These are phyloP conservation scores for Botrylloides violaceus DNA, from an alignment of 23 tunicate genomes.

Conservation along the genomic window DNA sequence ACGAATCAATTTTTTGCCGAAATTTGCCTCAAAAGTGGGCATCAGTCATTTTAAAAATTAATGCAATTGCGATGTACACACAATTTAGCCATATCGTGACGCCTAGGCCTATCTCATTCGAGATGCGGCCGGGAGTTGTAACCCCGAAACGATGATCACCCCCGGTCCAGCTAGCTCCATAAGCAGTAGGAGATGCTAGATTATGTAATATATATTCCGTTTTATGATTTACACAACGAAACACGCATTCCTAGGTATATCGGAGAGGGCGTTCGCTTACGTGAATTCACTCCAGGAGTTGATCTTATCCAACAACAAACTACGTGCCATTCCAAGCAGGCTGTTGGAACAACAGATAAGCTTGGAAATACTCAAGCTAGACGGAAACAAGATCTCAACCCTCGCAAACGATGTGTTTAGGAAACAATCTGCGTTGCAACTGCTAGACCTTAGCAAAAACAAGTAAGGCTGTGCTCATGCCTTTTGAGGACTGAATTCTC, in stretches of 20 bases:
- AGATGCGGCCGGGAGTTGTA: no score
- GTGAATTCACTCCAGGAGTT: conserved; percentile 40
- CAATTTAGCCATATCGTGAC: no score
- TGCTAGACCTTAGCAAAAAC: conserved; percentile 55
- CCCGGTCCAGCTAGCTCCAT: no score
- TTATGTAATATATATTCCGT: not conserved
- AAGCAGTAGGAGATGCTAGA: no score
- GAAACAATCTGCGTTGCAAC: conserved; percentile 9
- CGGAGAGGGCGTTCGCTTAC: conserved; percentile 30
- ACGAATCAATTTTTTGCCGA: no score
- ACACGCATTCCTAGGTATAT: conserved; percentile 19
- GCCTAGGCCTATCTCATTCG: no score
- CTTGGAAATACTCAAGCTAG: conserved; percentile 27
- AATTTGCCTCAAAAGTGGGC: no score
- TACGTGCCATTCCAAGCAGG: conserved; percentile 19
- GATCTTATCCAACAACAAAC: conserved; percentile 36
- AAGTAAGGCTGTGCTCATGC: conserved; percentile 22
- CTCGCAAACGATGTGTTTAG: conserved; percentile 36
- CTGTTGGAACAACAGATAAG: conserved; percentile 24
- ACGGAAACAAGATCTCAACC: conserved; percentile 19
- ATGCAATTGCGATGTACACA: no score
- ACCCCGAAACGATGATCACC: no score
- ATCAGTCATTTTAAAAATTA: no score
- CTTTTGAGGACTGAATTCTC: no score
- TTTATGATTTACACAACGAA: not conserved